phyloP scores from a whole-genome alignment of 1,140 invertebrate species.

The Prorops nasuta region DNA sequence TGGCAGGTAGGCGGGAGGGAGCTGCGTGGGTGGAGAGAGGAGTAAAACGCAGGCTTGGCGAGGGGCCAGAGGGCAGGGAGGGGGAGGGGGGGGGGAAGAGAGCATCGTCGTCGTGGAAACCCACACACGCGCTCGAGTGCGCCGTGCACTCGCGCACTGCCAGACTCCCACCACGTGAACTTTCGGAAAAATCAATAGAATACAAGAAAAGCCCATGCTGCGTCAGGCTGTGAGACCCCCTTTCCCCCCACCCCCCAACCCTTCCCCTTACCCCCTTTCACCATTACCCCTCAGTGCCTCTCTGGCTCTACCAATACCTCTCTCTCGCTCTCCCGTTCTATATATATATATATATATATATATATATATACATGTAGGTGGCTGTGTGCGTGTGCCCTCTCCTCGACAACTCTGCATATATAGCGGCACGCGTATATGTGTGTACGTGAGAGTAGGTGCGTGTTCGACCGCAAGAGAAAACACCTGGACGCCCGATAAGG shows the following conservation, averaged over 20 bases:
- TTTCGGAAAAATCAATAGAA: conserved; percentile 58
- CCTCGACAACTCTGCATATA: too few relatives aligned
- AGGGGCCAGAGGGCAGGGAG: conserved; percentile 6
- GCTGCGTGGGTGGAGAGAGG: background rate
- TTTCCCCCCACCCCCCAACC: conserved; percentile 4
- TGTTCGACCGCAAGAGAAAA: conserved; percentile 7
- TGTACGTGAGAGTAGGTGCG: conserved; percentile 10
- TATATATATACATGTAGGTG: too few relatives aligned
- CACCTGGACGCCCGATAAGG: too few relatives aligned
- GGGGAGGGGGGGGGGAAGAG: conserved; percentile 10
- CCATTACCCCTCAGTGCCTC: background rate
- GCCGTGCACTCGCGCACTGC: conserved; percentile 41
- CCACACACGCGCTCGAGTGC: conserved; percentile 24
- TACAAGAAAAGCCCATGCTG: conserved; percentile 54
- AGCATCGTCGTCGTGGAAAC: conserved; percentile 26
- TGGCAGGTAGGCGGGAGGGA: background rate
- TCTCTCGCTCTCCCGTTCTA: conserved; percentile 14
- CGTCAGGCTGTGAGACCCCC: conserved; percentile 33
- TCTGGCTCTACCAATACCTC: background rate
- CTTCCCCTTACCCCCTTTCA: conserved; percentile 1
- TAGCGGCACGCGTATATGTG: conserved; percentile 7
- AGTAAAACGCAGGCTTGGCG: background rate
- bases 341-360: too few relatives aligned
- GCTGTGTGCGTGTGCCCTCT: too few relatives aligned
- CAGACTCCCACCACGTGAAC: conserved; percentile 43